Base-by-base conservation (phyloP, 2,113 vertebrate species). In the Muscicapa adusta region DNA sequence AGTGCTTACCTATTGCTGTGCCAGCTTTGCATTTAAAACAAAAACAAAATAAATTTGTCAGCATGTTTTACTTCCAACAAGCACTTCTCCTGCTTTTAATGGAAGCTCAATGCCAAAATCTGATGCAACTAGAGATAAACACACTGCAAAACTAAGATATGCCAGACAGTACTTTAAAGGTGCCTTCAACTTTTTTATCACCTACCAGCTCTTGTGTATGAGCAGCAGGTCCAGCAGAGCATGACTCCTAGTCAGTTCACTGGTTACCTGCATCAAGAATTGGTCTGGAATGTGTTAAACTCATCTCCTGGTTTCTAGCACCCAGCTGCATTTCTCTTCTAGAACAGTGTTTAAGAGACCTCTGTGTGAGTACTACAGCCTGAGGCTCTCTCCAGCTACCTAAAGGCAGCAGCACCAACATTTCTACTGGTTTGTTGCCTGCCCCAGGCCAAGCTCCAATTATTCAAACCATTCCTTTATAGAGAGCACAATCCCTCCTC, bases 21-120 rank as follows among this genome's bases (percentile, higher is more conserved):
- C 94, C 94, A 96, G 83, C 61, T 92, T 84, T 40, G 76, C 68
- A 77, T 86, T 81, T 81, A 66, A 80, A 93, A 74, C 45, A 73
- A 80, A 80, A 58, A 0, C 36, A 68, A 78, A 87, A 43, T 26
- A 62, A 80, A 74, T 17, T 45, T 3, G 1, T 86, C 91, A 93
- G 91, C 91, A 86, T 31, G 89, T 93, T 85, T 84, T 71, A 62
- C 31, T 78, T 88, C 92, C 79, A 93, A 53, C 18, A 74, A 81
- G 72, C 72, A 81, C 47, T 84, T 85, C 20, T 58, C 60, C 60
- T 89, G 51, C 78, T 88, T 89, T 90, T 88, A 91, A 83, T 50
- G 81, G 88, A 79, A 33, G 16, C 72, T 45, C 82, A 58, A 13
- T 70, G 58, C 67, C 90, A 96, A 71, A 62, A 96, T 71, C 67